These are phyloP conservation scores for Archips xylosteana DNA, from an alignment of 2,888 invertebrate species.

Conservation along the genomic window DNA sequence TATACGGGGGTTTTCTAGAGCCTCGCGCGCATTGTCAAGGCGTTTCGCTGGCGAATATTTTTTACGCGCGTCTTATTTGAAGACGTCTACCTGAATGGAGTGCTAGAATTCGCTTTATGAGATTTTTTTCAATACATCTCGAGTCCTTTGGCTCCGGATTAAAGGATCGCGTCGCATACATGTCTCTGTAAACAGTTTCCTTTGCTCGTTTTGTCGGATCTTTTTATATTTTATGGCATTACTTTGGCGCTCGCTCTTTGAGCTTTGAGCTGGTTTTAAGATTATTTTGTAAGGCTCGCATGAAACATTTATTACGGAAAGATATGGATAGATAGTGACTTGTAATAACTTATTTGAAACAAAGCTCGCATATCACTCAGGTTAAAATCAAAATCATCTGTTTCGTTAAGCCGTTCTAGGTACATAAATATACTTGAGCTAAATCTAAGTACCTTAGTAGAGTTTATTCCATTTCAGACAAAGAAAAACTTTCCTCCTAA, in stretches of 20 bases:
- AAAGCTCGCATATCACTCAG: neutral
- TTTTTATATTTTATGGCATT: conserved; percentile 51
- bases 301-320: neutral
- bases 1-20: conserved; percentile 83
- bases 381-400: too few relatives aligned
- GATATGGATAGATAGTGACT: neutral
- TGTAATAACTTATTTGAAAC: neutral
- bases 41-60: conserved; percentile 74
- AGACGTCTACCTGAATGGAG: conserved; percentile 82
- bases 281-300: conserved; percentile 2
- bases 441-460: neutral
- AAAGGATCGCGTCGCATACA: conserved; percentile 65
- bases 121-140: conserved; percentile 72
- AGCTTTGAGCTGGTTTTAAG: conserved; percentile 26
- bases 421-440: neutral
- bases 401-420: neutral
- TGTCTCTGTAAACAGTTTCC: conserved; percentile 68
- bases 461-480: neutral
- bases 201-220: conserved; percentile 56
- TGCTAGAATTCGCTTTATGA: conserved; percentile 82
- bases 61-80: conserved; percentile 80
- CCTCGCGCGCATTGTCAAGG: conserved; percentile 75
- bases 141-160: conserved; percentile 71
- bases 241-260: conserved; percentile 32
- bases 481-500: neutral